These are phyloP conservation scores for Mythimna vitellina DNA, from an alignment of 2,888 invertebrate species.

Conservation along the genomic window DNA sequence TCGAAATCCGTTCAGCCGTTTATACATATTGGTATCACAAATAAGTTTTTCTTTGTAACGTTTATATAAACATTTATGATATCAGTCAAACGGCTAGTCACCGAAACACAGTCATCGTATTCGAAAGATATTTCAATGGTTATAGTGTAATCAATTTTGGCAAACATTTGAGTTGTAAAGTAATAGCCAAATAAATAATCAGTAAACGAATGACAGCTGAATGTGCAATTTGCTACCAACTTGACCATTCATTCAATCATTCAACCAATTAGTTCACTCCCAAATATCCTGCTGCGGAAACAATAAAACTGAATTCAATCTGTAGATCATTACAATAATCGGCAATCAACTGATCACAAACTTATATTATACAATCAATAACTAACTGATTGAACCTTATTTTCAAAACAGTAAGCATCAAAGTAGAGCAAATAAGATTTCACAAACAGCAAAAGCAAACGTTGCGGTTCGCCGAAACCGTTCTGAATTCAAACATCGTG, in stretches of 20 bases:
- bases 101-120: not conserved
- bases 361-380: constrained; percentile 11
- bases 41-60: no score
- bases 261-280: constrained; percentile 40
- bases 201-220: constrained; percentile 1
- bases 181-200: constrained; percentile 6
- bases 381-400: constrained; percentile 28
- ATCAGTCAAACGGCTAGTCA: not conserved
- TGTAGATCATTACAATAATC: constrained; percentile 61
- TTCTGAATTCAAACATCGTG: constrained; percentile 88
- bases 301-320: constrained; percentile 61
- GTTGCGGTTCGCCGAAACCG: constrained; percentile 83
- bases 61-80: not conserved
- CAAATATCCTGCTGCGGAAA: constrained; percentile 57
- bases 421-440: constrained; percentile 61
- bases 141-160: constrained; percentile 1
- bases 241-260: constrained; percentile 43
- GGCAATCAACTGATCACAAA: constrained; percentile 54
- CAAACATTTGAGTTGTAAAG: constrained; percentile 14
- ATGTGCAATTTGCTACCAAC: constrained; percentile 6
- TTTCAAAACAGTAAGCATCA: constrained; percentile 39
- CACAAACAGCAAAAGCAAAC: constrained; percentile 64
- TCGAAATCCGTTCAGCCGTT: not conserved
- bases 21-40: not conserved
- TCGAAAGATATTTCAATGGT: not conserved